phyloP scores from a whole-genome alignment of 2,113 vertebrate species.

The Tretioscincus oriximinensis region DNA sequence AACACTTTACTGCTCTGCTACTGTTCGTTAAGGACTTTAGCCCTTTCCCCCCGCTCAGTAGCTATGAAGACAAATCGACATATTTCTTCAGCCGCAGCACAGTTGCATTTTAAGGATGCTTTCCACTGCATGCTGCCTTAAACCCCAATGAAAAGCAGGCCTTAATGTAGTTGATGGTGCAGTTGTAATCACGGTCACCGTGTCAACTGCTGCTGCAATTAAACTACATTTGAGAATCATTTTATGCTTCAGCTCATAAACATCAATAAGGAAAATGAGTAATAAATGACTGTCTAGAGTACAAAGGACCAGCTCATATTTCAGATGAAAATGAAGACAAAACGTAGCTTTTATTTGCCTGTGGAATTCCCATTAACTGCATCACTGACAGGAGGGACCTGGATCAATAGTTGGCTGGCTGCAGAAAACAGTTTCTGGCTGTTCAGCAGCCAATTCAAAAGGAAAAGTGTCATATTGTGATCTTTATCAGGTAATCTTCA shows the following conservation, averaged over 20 bases:
- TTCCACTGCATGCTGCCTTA: slow-evolving; percentile 60
- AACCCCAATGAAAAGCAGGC: slow-evolving; percentile 74
- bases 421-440: slow-evolving; percentile 86
- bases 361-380: slow-evolving; percentile 87
- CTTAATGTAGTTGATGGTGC: slow-evolving; percentile 66
- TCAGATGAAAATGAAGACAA: slow-evolving; percentile 86
- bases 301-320: slow-evolving; percentile 87
- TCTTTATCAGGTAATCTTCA: slow-evolving; percentile 97
- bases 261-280: slow-evolving; percentile 88
- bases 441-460: slow-evolving; percentile 89
- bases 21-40: slow-evolving; percentile 55
- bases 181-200: slow-evolving; percentile 77
- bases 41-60: slow-evolving; percentile 22
- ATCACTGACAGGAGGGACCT: slow-evolving; percentile 80
- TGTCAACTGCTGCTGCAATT: slow-evolving; percentile 85
- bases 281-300: slow-evolving; percentile 85
- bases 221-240: slow-evolving; percentile 85
- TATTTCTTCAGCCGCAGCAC: slow-evolving; percentile 73
- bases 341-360: slow-evolving; percentile 85
- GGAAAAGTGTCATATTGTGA: slow-evolving; percentile 98
- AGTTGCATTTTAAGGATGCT: slow-evolving; percentile 72
- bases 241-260: slow-evolving; percentile 86
- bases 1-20: slow-evolving; percentile 47
- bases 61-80: slow-evolving; percentile 79
- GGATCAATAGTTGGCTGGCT: slow-evolving; percentile 87